Evolutionary conservation across 2,888 invertebrate species (phyloP).

Genomic region (Blastobasis adustella): DNA sequence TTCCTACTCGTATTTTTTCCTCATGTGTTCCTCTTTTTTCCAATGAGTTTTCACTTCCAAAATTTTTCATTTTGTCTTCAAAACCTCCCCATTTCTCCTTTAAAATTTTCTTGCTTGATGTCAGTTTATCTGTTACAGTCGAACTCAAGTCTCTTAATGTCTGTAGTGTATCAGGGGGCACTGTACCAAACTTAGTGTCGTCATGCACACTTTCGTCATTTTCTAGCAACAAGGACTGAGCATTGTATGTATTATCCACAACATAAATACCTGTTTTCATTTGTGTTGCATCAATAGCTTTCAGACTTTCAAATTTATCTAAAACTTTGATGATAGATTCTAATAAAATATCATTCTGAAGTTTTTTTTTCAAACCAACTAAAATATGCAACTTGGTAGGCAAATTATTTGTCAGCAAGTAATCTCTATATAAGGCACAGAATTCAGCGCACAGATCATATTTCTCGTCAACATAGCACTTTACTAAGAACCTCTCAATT

Average conservation of each 20-base stretch:
- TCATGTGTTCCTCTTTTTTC: too few species aligned
- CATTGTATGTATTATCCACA: conserved; percentile 62
- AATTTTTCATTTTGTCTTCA: conserved; percentile 64
- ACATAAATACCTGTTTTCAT: conserved; percentile 75
- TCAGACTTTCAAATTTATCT: conserved; percentile 46
- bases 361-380: conserved; percentile 64
- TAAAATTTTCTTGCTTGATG: conserved; percentile 65
- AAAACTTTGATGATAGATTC: conserved; percentile 51
- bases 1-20: too few species aligned
- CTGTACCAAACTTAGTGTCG: conserved; percentile 47
- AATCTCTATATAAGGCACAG: conserved; percentile 70
- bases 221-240: conserved; percentile 39
- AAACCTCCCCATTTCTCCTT: conserved; percentile 73
- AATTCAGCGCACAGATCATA: conserved; percentile 76
- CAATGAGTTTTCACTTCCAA: conserved; percentile 38
- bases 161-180: conserved; percentile 63
- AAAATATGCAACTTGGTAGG: conserved; percentile 72
- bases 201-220: conserved; percentile 32
- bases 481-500: conserved; percentile 77
- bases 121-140: conserved; percentile 69
- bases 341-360: conserved; percentile 51
- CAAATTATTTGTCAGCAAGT: conserved; percentile 60
- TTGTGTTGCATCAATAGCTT: conserved; percentile 54
- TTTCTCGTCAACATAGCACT: conserved; percentile 76
- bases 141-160: conserved; percentile 66